Evolutionary conservation across 2,113 vertebrate species (phyloP).

Genomic region (Otolemur garnettii): DNA sequence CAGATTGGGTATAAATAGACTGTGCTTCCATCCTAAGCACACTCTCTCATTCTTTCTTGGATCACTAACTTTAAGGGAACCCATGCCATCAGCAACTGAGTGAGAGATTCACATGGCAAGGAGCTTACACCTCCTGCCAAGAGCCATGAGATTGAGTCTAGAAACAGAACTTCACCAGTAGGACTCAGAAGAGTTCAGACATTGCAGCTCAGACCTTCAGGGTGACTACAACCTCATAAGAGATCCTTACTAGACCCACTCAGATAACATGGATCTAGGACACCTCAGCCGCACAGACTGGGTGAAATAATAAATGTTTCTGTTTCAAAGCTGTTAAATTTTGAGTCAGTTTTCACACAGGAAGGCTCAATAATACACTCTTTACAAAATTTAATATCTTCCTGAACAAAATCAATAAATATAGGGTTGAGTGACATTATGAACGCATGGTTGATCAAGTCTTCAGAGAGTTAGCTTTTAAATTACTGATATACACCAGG

Average conservation of each 20-base stretch:
- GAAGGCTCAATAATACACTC: neutral
- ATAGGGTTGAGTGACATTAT: neutral
- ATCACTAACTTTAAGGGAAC: neutral
- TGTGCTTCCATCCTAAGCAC: neutral
- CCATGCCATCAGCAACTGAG: neutral
- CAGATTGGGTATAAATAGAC: neutral
- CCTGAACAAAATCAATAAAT: neutral
- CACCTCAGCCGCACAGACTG: neutral
- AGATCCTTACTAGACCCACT: neutral
- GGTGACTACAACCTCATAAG: neutral
- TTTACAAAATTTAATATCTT: neutral
- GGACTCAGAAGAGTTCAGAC: neutral
- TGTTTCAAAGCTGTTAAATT: neutral
- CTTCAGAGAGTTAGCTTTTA: neutral
- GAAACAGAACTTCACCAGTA: neutral
- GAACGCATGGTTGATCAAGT: neutral
- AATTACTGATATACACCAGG: neutral
- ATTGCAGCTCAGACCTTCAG: neutral
- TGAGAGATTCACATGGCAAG: neutral
- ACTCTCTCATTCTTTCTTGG: neutral
- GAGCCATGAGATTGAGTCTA: fast-evolving
- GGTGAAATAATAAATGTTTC: neutral
- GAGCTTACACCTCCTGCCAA: neutral
- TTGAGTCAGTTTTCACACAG: neutral
- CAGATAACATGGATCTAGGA: too few species aligned